These are phyloP conservation scores for Sarcophaga carnaria DNA, from an alignment of 2,888 invertebrate genomes.

Conservation along the genomic window DNA sequence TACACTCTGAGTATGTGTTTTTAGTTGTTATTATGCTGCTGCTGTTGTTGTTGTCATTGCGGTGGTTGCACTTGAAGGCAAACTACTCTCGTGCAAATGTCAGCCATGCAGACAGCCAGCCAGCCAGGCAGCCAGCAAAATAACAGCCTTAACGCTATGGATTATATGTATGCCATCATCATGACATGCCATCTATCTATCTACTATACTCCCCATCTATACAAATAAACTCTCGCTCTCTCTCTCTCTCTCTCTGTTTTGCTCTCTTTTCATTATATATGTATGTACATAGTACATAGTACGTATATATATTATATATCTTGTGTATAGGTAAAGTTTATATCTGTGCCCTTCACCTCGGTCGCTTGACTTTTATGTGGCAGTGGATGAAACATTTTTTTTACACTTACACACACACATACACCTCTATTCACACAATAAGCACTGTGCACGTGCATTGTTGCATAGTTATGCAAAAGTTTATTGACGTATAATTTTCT, in stretches of 20 bases:
- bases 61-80: constrained; percentile 69
- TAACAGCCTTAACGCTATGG: constrained; percentile 56
- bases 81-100: constrained; percentile 70
- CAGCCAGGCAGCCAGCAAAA: constrained; percentile 30
- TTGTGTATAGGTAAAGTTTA: constrained; percentile 27
- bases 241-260: neutral
- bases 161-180: constrained; percentile 53
- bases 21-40: neutral
- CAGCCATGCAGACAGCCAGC: constrained; percentile 58
- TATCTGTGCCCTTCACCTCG: constrained; percentile 66
- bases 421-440: neutral
- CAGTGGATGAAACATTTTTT: neutral
- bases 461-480: constrained; percentile 69
- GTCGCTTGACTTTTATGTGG: constrained; percentile 45
- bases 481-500: constrained; percentile 67
- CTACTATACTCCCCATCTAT: neutral
- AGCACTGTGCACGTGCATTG: constrained; percentile 67
- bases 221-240: neutral
- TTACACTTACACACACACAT: too few species aligned
- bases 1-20: neutral
- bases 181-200: constrained; percentile 9
- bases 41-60: constrained; percentile 43
- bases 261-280: constrained; percentile 4
- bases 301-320: constrained; percentile 15
- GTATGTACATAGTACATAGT: neutral